phyloP scores from a whole-genome alignment of 2,113 vertebrate genomes.

The Megaceryle torquata region DNA sequence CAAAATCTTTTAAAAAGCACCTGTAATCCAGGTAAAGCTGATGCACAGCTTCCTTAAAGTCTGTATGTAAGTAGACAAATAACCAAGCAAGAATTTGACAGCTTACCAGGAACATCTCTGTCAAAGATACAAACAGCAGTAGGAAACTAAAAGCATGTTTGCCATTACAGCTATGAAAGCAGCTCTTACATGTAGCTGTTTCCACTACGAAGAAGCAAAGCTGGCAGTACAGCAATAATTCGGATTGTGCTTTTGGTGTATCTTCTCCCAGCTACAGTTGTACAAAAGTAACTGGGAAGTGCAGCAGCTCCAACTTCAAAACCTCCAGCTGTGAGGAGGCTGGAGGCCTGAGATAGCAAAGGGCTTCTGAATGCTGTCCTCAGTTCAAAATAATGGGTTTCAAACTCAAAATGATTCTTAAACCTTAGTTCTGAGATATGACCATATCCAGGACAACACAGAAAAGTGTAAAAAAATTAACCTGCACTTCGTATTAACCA shows the following conservation, averaged over 20 bases:
- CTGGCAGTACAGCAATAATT: background rate
- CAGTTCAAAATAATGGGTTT: background rate
- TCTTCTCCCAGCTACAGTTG: background rate
- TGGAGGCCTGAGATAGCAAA: background rate
- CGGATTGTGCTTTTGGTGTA: background rate
- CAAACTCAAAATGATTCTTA: background rate
- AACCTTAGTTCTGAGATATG: background rate
- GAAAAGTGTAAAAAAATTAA: background rate
- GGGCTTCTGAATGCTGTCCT: background rate
- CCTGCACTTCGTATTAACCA: background rate
- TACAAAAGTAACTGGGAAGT: background rate
- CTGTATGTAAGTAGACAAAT: background rate
- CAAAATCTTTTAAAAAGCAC: background rate
- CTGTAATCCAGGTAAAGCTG: background rate
- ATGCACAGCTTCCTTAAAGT: background rate
- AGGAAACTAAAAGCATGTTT: background rate
- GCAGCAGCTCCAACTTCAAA: background rate
- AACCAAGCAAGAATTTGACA: background rate
- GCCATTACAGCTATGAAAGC: background rate
- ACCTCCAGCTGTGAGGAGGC: background rate
- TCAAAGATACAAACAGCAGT: background rate
- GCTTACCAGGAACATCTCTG: background rate
- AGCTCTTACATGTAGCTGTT: background rate
- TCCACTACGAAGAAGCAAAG: background rate
- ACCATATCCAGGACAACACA: background rate